Evolutionary conservation across 2,113 vertebrate genomes (phyloP), one percentile per base, ranked within the genome.

Genomic region (Etia nguti): DNA sequence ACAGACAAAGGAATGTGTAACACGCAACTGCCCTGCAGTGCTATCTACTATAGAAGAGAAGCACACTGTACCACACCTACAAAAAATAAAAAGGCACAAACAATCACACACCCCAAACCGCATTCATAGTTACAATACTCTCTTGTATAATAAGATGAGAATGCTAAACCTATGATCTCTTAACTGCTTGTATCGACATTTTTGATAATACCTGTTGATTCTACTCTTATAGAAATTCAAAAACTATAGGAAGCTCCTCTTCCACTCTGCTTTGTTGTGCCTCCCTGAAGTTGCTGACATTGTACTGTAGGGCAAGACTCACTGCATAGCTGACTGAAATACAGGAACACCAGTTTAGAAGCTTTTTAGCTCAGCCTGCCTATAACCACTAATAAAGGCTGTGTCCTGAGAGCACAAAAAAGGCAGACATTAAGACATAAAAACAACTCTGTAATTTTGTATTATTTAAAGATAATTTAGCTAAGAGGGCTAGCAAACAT

Each of bases 11-110:
- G 87, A 89, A 89, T 57, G 56, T 90, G 57, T 82, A 84, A 55
- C 29, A 90, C 34, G 81, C 65, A 79, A 90, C 57, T 83, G 52
- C 57, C 13, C 34, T n/a, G 31, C 8, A 29, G 79, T 79, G 81
- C 73, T 92, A 93, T 95, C 90, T 93, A 75, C 6, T 48, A 43
- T 43, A 50, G 55, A 77, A 31, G 84, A 73, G 57, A 90, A 18
- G 15, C 65, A 82, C 52, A 29, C n/a, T 34, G 86, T 68, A 83
- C 89, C 92, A 91, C 92, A 92, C 94, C 93, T 92, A 52, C 34
- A 60, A 29, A 4, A 62, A 38, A 1, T 13, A 8, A 68, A n/a
- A 73, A 87, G 59, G 84, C 4, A 82, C 65, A 82, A 56, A 80
- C 52, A 88, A 48, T 84, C 84, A 88, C 92, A 90, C 92, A 84